phyloP scores from a whole-genome alignment of 1,140 invertebrate genomes.

The Phenacoccus solenopsis region DNA sequence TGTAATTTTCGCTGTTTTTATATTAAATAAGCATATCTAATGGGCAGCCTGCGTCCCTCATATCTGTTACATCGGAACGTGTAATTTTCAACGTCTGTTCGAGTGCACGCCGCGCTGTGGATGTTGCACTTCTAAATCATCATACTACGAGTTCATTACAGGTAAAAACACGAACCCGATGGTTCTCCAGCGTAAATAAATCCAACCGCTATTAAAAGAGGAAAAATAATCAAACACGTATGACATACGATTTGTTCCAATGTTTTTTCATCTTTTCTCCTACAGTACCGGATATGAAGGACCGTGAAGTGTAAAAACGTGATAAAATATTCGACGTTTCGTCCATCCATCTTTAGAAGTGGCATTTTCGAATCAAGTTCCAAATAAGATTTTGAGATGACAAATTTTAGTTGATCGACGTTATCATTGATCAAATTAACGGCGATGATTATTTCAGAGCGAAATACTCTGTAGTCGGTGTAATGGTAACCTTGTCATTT shows the following conservation, averaged over 20 bases:
- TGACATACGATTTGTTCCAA: neutral
- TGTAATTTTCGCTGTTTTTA: constrained; percentile 15
- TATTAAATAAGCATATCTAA: constrained; percentile 16
- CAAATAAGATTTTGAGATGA: too few species aligned
- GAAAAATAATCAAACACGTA: neutral
- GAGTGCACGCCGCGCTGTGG: neutral
- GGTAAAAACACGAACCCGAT: neutral
- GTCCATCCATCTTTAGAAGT: too few species aligned
- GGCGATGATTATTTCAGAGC: too few species aligned
- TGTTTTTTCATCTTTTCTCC: too few species aligned
- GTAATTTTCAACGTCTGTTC: constrained; percentile 7
- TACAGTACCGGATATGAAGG: too few species aligned
- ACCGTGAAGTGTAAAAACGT: too few species aligned
- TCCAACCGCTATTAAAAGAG: neutral
- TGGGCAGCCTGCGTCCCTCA: neutral
- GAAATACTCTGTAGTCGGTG: too few species aligned
- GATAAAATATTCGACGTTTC: too few species aligned
- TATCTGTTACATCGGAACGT: neutral
- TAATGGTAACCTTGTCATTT: too few species aligned
- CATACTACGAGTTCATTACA: neutral
- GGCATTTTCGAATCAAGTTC: neutral
- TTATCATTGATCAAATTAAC: too few species aligned
- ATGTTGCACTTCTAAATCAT: constrained; percentile 2
- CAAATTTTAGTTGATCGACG: too few species aligned
- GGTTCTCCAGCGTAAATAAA: neutral